phyloP scores from a whole-genome alignment of 2,113 vertebrate genomes.

The Dromiciops gliroides region DNA sequence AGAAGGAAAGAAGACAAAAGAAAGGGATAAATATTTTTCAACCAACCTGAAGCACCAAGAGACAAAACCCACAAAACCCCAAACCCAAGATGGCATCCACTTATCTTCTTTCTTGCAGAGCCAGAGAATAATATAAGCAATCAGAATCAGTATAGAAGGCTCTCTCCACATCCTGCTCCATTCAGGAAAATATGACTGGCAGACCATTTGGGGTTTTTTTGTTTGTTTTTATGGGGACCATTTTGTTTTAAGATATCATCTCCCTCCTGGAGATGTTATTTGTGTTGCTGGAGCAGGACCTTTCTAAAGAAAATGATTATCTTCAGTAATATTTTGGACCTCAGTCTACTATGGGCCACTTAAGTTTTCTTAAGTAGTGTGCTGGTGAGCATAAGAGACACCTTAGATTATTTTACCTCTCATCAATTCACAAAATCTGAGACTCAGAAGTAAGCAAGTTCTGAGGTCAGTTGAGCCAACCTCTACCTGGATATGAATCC shows the following conservation, averaged over 20 bases:
- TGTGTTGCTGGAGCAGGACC: background rate
- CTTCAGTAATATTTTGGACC: too few species aligned
- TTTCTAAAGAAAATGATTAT: background rate
- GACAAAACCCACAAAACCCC: too few species aligned
- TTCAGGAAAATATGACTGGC: background rate
- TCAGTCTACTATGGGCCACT: too few species aligned
- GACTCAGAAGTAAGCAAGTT: too few species aligned
- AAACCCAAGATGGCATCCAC: background rate
- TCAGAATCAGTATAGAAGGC: background rate
- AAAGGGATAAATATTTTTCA: background rate
- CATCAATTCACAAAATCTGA: too few species aligned
- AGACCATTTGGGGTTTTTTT: too few species aligned
- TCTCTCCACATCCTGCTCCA: background rate
- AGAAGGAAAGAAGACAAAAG: background rate
- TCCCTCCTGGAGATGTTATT: background rate
- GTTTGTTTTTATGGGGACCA: too few species aligned
- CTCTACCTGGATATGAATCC: too few species aligned
- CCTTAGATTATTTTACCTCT: too few species aligned
- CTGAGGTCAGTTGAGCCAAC: too few species aligned
- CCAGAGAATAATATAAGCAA: background rate
- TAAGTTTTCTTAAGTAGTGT: too few species aligned
- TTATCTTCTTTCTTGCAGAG: background rate
- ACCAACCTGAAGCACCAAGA: background rate
- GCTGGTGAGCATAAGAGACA: too few species aligned
- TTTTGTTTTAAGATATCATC: background rate